A percentile compares a stretch with the other conserved stretches of the same genome.
phyloP scores from a whole-genome alignment of 2,797 vertebrate species.

The Echiichthys vipera region DNA sequence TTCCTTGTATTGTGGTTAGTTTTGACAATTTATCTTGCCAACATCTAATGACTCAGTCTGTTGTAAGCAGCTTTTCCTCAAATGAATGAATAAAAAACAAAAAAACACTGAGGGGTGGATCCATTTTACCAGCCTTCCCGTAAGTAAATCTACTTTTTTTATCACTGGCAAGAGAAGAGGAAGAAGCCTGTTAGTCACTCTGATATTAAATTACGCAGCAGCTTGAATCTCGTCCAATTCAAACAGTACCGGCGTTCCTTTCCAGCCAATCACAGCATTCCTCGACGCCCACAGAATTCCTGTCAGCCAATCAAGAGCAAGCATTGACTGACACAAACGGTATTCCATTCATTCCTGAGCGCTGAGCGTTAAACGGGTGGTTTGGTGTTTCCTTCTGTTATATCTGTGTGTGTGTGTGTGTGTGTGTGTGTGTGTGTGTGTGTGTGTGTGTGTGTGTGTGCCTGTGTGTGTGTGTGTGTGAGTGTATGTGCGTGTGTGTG shows the following conservation, averaged over 20 bases:
- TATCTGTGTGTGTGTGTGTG: constrained; percentile 18
- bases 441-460: constrained; percentile 16
- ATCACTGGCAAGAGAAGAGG: constrained; percentile 22
- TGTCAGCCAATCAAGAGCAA: constrained; percentile 40
- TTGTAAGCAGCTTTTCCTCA: not conserved
- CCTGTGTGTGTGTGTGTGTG: constrained; percentile 12
- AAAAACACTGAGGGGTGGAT: not conserved
- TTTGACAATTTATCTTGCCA: not conserved
- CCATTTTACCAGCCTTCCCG: constrained; percentile 46
- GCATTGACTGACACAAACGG: constrained; percentile 24
- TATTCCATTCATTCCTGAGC: constrained; percentile 72
- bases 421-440: constrained; percentile 10
- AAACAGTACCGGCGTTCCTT: constrained; percentile 20
- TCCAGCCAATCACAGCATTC: constrained; percentile 50
- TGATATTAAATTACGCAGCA: constrained; percentile 56
- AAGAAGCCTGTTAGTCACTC: constrained; percentile 58
- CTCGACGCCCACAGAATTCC: constrained; percentile 34
- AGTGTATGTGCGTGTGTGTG: constrained; percentile 6
- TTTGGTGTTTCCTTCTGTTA: constrained; percentile 50
- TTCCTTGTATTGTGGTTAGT: constrained; percentile 38
- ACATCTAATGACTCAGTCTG: constrained; percentile 40
- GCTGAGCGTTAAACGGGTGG: constrained; percentile 43
- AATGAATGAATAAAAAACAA: constrained; percentile 8
- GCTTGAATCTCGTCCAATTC: constrained; percentile 62
- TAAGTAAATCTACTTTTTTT: constrained; percentile 33